Percentiles rank a stretch among this genome's conserved stretches.
These are phyloP conservation scores for Eumaeus atala DNA, from an alignment of 1,140 invertebrate species.

Conservation along the genomic window DNA sequence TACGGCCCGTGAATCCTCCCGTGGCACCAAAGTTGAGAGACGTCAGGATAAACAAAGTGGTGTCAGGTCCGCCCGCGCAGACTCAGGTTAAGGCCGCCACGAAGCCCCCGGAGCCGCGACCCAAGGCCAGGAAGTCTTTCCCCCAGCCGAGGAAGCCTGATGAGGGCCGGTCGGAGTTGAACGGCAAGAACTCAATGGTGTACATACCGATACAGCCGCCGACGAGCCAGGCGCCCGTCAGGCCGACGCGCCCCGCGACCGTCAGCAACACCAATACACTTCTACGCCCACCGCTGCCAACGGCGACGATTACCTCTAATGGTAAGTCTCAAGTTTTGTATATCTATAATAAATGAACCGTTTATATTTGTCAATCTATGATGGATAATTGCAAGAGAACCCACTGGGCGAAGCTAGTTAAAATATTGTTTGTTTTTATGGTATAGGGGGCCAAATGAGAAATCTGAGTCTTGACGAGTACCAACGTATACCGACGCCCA, in stretches of 20 bases:
- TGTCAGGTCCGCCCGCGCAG: constrained; percentile 27
- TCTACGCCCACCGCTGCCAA: constrained; percentile 10
- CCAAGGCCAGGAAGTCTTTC: constrained; percentile 54
- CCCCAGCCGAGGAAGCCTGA: constrained; percentile 52
- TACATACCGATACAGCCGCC: constrained; percentile 66
- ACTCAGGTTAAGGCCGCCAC: constrained; percentile 21
- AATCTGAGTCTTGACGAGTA: too few species aligned
- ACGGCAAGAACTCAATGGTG: constrained; percentile 66
- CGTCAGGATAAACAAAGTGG: constrained; percentile 55
- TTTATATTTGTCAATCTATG: too few species aligned
- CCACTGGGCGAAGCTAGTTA: too few species aligned
- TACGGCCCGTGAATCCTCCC: constrained; percentile 47
- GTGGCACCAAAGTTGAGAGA: constrained; percentile 38
- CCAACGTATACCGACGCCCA: too few species aligned
- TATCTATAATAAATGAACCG: too few species aligned
- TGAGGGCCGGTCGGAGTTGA: constrained; percentile 50
- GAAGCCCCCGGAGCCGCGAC: constrained; percentile 36
- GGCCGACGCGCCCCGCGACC: constrained; percentile 25
- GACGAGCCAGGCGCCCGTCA: constrained; percentile 42
- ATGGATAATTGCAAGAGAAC: too few species aligned
- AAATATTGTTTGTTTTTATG: too few species aligned
- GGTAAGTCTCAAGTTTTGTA: constrained; percentile 27
- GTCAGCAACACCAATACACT: constrained; percentile 19
- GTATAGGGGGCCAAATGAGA: too few species aligned
- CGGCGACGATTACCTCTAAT: constrained; percentile 3